phyloP scores from a whole-genome alignment of 2,797 vertebrate genomes.

The Cuniculus paca region DNA sequence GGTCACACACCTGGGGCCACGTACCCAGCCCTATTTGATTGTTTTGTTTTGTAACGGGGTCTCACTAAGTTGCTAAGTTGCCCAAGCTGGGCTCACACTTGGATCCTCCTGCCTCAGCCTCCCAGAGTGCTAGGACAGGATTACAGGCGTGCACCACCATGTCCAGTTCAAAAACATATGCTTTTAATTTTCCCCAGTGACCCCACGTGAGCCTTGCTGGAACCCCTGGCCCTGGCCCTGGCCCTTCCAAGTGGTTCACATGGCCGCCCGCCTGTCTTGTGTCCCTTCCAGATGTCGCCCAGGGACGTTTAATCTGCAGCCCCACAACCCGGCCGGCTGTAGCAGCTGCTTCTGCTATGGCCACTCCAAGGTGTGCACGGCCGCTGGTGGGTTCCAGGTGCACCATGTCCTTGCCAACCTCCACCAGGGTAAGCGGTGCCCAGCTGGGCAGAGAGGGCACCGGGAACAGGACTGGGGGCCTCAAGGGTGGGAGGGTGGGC shows the following conservation, averaged over 20 bases:
- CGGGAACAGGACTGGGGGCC: background rate
- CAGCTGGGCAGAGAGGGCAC: background rate
- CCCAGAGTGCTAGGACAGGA: background rate
- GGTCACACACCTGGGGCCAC: too few relatives aligned
- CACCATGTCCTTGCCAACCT: slow-evolving; percentile 91
- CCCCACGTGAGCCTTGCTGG: rapidly evolving
- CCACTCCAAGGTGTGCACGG: slow-evolving; percentile 93
- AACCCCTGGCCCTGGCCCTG: background rate
- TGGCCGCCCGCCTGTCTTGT: background rate
- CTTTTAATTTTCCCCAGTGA: background rate
- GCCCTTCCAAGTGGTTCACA: rapidly evolving
- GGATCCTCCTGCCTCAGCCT: background rate
- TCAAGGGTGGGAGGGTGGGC: background rate
- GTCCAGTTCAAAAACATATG: background rate
- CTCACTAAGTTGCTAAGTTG: background rate
- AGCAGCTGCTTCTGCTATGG: slow-evolving; percentile 95
- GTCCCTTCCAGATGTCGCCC: slow-evolving; percentile 92
- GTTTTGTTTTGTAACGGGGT: background rate
- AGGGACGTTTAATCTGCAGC: slow-evolving; percentile 93
- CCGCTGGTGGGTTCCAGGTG: slow-evolving; percentile 86
- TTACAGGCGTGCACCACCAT: background rate
- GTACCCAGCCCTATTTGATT: background rate
- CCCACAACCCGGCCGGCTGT: slow-evolving; percentile 91
- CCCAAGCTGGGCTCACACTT: background rate
- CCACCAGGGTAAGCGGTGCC: slow-evolving; percentile 89